Evolutionary conservation across 1,140 invertebrate species (phyloP), one percentile per base, ranked within the genome.

Genomic region (Ptiloglossa arizonensis): DNA sequence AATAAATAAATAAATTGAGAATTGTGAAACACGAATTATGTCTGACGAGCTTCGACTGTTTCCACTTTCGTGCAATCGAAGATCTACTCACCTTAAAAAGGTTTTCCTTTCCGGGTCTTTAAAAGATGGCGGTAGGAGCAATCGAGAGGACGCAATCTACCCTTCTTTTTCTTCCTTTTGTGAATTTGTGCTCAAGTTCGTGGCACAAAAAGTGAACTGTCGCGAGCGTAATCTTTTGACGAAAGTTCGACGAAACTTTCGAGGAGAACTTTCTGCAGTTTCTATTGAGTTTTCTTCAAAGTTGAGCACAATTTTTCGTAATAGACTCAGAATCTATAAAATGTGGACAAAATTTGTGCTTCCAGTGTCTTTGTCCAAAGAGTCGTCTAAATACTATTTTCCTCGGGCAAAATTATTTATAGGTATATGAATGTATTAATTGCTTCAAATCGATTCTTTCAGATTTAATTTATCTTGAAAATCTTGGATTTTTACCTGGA

Each of bases 11-110:
- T 22, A 8, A 8, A 13, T 41, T 41, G 27, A 22, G 17, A 15
- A 8, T 66, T 41, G 41, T 17, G n/a, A 24, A 27, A 73, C 52
- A 15, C 29, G 38, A 63, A 72, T 54, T 52, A 41, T 27, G 35
- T 54, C n/a, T 0, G 8, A 54, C 32, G 8, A 66, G 35, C 41
- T 54, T 24, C 17, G 17, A 0, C 35, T 29, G 2, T 44, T 44
- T 73, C 27, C 44, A 6, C 13, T 66, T 66, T 66, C 22, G 11
- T 4, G 38, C 44, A 32, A 38, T 9, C 11, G 22, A 24, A 44
- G 15, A 62, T 71, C n/a, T n/a, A 48, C 56, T 44, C 11, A 5
- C 2, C 1, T 8, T 24, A 66, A 35, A 41, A 66, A 66, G 48
- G 19, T 66, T 74, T 60, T 57, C n/a, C 41, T 62, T 48, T 38